Conservation (phyloP, 2,113 vertebrate genomes). For the Periophthalmodon schlosseri region DNA sequence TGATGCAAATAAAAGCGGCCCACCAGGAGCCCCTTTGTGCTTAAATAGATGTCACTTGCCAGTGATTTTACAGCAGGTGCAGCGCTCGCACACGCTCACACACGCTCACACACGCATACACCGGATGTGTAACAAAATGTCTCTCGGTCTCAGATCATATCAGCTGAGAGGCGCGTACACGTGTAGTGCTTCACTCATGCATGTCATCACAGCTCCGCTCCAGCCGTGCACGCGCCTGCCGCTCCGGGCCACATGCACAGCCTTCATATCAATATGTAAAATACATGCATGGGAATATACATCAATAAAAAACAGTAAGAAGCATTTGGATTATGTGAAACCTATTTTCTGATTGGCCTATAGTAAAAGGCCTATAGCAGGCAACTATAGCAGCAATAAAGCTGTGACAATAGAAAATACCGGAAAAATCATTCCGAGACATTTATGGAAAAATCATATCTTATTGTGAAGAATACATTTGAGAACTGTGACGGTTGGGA, state of each 20-base stretch:
- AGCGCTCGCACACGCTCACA: constrained; percentile 19
- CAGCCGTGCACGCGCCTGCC: neutral
- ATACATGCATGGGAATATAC: neutral
- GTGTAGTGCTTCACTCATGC: constrained; percentile 5
- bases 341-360: no score
- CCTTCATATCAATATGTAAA: neutral
- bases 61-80: constrained; percentile 71
- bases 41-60: constrained; percentile 65
- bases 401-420: neutral
- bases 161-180: neutral
- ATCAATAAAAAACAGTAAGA: neutral
- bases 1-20: constrained; percentile 59
- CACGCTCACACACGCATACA: constrained; percentile 5
- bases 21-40: constrained; percentile 44
- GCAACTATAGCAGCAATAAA: neutral
- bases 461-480: neutral
- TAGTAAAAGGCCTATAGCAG: neutral
- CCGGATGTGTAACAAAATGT: constrained; percentile 65
- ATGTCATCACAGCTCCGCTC: neutral
- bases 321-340: neutral
- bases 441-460: neutral
- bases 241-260: neutral
- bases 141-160: constrained; percentile 34
- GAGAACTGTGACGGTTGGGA: neutral
- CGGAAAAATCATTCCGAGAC: neutral